Conservation (phyloP, 2,888 invertebrate genomes). For the Metacarcinus magister region DNA sequence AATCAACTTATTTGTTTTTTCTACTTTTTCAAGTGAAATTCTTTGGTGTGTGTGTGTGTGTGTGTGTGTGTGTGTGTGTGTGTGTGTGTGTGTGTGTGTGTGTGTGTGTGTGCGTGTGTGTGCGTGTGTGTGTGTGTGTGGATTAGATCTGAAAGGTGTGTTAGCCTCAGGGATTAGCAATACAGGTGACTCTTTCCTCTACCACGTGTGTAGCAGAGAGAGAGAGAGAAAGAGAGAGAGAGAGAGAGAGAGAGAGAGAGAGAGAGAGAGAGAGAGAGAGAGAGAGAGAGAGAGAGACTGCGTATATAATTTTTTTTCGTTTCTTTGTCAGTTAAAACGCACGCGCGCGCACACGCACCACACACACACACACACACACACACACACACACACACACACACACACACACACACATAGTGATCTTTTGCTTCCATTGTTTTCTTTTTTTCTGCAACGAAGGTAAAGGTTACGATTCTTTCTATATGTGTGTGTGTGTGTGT, state of each 20-base stretch:
- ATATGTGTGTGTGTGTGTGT: neutral
- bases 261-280: neutral
- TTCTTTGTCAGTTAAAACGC: neutral
- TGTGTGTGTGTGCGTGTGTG: neutral
- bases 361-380: neutral
- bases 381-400: neutral
- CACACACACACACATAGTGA: neutral
- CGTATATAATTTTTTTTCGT: neutral
- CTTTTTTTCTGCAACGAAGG: neutral
- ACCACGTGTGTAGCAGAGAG: neutral
- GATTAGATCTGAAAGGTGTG: neutral
- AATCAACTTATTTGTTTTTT: no score
- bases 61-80: neutral
- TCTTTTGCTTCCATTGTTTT: neutral
- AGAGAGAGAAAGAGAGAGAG: neutral
- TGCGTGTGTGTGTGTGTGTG: slow-evolving; percentile 1
- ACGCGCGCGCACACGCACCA: no score
- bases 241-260: neutral
- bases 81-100: neutral
- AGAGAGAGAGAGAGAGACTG: neutral
- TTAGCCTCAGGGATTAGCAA: neutral
- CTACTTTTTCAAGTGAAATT: neutral
- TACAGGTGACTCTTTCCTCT: neutral
- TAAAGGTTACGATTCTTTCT: neutral
- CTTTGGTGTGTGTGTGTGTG: neutral